Evolutionary conservation across 2,113 vertebrate genomes (phyloP), one percentile per base, ranked within the genome.

Genomic region (Entosphenus tridentatus): DNA sequence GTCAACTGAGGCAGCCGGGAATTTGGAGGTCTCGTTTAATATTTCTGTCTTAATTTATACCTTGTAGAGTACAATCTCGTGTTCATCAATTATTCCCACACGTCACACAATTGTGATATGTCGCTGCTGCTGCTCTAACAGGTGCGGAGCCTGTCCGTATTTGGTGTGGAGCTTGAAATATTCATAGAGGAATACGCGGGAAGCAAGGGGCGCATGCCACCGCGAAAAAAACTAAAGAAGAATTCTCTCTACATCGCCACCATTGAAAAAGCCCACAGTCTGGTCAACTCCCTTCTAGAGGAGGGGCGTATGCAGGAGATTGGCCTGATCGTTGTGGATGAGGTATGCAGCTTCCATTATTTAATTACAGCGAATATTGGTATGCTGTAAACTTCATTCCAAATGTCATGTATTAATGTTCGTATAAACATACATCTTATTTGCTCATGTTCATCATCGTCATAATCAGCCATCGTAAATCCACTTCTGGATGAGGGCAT

Each of bases 151-250:
- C 74, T 98, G 16, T 83, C 87, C 0, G 79, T 76, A 76, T 89
- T 96, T 70, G 93, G 89, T 57, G 68, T 95, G 80, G 90, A 95
- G 74, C 73, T 96, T 73, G 87, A 81, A 74, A 96, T 96, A 80
- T 78, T 92, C 78, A 85, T 96, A 75, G 93, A 96, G 80, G 92
- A 98, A 77, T 96, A 98, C 10, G 89, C 92, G 1, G 90, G 87
- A 74, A 93, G 87, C 74, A 98, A 90, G 79, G 93, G 93, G 70
- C 81, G 74, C 77, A 87, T 95, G 74, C 93, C 93, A 69, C 90
- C 93, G 1, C 76, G 88, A 72, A 95, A 85, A 77, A 83, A 86
- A 69, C 84, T 84, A 68, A 74, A 68, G 8, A 85, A 80, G 68
- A 84, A 78, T 2, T 91, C 86, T 0, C 77, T 96, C 1, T 98